These are phyloP conservation scores for Toxonevra muliebris DNA, from an alignment of 2,888 invertebrate species.

Conservation along the genomic window DNA sequence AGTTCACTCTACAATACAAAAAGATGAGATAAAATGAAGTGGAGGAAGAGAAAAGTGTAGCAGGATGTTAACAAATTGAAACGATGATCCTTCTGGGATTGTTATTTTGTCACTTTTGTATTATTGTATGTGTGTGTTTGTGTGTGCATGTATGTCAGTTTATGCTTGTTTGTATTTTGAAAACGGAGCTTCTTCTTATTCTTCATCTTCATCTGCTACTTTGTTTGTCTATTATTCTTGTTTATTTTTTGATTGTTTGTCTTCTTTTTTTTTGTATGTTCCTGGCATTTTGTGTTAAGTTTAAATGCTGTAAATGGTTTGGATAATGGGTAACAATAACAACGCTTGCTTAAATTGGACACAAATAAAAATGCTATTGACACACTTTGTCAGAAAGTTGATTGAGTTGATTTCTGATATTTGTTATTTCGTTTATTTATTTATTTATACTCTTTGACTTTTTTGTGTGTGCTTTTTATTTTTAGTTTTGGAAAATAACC, in stretches of 20 bases:
- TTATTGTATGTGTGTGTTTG: background rate
- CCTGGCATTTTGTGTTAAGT: conserved; percentile 48
- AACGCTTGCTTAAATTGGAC: conserved; percentile 49
- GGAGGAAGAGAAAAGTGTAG: conserved; percentile 13
- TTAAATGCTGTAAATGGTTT: conserved; percentile 60
- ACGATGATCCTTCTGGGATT: conserved; percentile 55
- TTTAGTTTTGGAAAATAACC: conserved; percentile 13
- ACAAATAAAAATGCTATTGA: conserved; percentile 59
- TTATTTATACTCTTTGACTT: too few relatives aligned
- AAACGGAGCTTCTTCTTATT: conserved; percentile 7
- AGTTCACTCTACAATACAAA: background rate
- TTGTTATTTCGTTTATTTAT: background rate
- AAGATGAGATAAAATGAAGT: background rate
- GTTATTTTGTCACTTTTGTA: background rate
- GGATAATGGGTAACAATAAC: conserved; percentile 49
- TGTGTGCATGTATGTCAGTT: background rate
- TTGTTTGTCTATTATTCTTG: conserved; percentile 7
- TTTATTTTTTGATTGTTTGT: background rate
- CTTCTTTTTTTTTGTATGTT: background rate
- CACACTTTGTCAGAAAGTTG: conserved; percentile 55
- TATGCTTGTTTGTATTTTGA: conserved; percentile 4
- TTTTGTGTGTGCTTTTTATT: conserved; percentile 2
- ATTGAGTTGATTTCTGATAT: conserved; percentile 37
- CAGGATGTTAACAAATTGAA: conserved; percentile 50
- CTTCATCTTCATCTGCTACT: too few relatives aligned